A percentile compares a stretch with the other conserved stretches of the same genome.
Evolutionary conservation across 2,888 invertebrate genomes (phyloP).

Genomic region (Fissipunctia ypsillon): DNA sequence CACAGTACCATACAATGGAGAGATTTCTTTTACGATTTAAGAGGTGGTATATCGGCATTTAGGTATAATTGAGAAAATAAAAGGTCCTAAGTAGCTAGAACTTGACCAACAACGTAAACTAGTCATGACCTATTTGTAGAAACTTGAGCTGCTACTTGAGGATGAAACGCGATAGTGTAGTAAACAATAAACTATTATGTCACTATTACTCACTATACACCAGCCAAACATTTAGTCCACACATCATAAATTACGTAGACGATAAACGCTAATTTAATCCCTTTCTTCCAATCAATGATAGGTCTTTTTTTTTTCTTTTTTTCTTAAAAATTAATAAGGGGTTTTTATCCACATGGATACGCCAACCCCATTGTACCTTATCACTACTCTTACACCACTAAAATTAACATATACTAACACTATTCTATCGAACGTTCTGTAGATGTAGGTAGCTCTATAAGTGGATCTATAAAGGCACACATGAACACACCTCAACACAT

Average conservation of each 20-base stretch:
- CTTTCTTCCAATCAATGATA: slow-evolving; percentile 26
- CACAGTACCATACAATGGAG: slow-evolving; percentile 1
- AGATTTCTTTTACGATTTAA: slow-evolving; percentile 13
- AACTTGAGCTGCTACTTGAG: slow-evolving; percentile 17
- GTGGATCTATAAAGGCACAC: not conserved
- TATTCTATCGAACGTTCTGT: slow-evolving; percentile 22
- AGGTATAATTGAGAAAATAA: slow-evolving; percentile 13
- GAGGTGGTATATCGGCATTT: not conserved
- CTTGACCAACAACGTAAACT: slow-evolving; percentile 12
- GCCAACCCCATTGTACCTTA: too few relatives aligned
- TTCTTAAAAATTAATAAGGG: too few relatives aligned
- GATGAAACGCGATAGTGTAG: slow-evolving; percentile 14
- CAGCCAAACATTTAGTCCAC: slow-evolving; percentile 16
- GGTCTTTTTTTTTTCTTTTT: too few relatives aligned
- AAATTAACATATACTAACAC: too few relatives aligned
- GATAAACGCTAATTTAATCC: slow-evolving; percentile 29
- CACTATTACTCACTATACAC: slow-evolving; percentile 16
- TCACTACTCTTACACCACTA: too few relatives aligned
- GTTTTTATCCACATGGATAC: too few relatives aligned
- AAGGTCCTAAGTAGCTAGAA: not conserved
- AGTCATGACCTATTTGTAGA: slow-evolving; percentile 17
- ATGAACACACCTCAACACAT: slow-evolving; percentile 1
- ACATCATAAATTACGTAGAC: slow-evolving; percentile 31
- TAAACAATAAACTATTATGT: slow-evolving; percentile 23
- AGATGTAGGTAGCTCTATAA: not conserved